These are phyloP conservation scores for Sphaerophoria taeniata DNA, from an alignment of 2,888 invertebrate species.

Conservation along the genomic window DNA sequence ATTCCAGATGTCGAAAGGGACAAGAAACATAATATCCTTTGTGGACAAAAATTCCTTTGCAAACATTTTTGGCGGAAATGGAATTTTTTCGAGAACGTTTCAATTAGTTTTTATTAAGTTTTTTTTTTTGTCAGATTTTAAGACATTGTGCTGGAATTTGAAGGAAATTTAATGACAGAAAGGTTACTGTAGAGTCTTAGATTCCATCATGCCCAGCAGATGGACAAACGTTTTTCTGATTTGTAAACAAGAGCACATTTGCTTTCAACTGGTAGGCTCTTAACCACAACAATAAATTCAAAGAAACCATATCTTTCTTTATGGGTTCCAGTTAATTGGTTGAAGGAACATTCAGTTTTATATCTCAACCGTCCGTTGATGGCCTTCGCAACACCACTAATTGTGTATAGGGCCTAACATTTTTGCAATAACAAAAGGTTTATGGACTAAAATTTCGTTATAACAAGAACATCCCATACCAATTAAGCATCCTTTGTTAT, in stretches of 20 bases:
- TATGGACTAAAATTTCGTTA: constrained; percentile 16
- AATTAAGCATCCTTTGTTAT: constrained; percentile 19
- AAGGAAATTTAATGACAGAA: neutral
- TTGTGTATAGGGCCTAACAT: neutral
- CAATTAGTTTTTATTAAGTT: constrained; percentile 34
- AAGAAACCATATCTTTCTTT: neutral
- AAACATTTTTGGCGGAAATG: neutral
- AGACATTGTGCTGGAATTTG: neutral
- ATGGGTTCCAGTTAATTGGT: constrained; percentile 4
- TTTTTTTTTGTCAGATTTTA: neutral
- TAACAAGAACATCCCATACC: constrained; percentile 12
- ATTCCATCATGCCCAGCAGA: neutral
- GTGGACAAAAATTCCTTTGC: neutral
- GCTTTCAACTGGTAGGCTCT: neutral
- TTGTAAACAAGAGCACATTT: neutral
- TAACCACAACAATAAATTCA: neutral
- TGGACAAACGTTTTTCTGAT: neutral
- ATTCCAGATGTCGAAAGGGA: constrained; percentile 52
- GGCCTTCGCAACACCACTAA: neutral
- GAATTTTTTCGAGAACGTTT: constrained; percentile 24
- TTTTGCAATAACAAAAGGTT: neutral
- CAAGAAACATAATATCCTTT: constrained; percentile 15
- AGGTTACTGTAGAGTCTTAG: neutral
- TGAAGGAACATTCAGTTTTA: neutral
- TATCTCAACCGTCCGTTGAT: too few species aligned